Conservation (phyloP, 1,140 invertebrate species). For the Orius insidiosus region DNA sequence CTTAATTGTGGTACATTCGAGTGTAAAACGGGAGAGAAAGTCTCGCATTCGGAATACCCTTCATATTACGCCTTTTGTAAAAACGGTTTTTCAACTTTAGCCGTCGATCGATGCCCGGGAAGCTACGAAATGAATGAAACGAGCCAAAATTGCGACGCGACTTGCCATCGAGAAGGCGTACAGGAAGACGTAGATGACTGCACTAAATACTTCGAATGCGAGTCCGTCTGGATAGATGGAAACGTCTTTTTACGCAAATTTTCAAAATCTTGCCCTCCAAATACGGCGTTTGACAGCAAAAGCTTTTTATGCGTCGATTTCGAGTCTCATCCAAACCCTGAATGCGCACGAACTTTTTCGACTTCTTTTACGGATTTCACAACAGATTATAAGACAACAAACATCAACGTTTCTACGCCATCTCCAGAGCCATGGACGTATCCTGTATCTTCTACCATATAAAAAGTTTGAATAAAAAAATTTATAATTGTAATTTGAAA, state of each 20-base stretch:
- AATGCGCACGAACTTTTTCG: no score
- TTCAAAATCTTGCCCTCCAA: neutral
- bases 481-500: no score
- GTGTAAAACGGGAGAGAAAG: neutral
- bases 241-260: neutral
- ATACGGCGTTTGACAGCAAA: neutral
- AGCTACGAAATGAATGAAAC: constrained; percentile 4
- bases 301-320: constrained; percentile 1
- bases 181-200: constrained; percentile 6
- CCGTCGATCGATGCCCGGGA: constrained; percentile 4
- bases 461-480: no score
- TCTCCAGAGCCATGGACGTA: no score
- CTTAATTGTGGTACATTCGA: neutral
- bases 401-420: no score
- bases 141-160: constrained; percentile 6
- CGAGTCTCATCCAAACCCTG: no score
- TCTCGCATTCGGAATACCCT: neutral
- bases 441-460: no score
- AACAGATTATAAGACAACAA: no score
- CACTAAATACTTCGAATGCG: constrained; percentile 11
- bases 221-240: neutral
- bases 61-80: constrained; percentile 7
- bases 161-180: constrained; percentile 2
- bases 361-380: no score
- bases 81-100: neutral